Evolutionary conservation across 2,797 vertebrate genomes (phyloP), one percentile per base, ranked within the genome.

Genomic region (Gastrophryne carolinensis): DNA sequence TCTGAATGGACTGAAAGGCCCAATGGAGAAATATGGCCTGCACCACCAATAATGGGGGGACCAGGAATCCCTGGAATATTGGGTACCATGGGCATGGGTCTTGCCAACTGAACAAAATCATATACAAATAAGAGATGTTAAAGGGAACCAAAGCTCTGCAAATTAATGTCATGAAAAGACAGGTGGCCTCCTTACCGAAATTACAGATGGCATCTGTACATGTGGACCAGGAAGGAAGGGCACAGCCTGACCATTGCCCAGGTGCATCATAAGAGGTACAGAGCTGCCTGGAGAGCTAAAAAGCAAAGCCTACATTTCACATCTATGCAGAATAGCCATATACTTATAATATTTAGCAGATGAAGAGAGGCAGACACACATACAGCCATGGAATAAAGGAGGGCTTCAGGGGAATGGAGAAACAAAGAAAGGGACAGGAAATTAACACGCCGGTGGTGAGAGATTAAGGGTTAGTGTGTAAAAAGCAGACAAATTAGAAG

Each of bases 61-160:
- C 97, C 97, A 17, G 97, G 97, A 78, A 99, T 98, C 58, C 97
- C 97, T 34, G 97, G 97, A 91, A 99, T 94, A 92, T 98, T 97
- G 64, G 97, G 96, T 85, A 98, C 94, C 93, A 98, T 91, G 82
- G 94, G 89, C 86, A 98, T 81, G 3, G 97, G 95, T 85, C 97
- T 93, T 15, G 94, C 96, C 88, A 99, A 86, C 97, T 99, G 79
- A 58, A 19, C 2, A 10, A 56, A 54, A 27, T 7, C 54, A 63
- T 15, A 26, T n/a, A 57, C 13, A 65, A 32, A 27, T n/a, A 75
- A 50, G 44, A 60, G 80, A 57, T 32, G 68, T 73, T n/a, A 19
- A 24, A 15, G n/a, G 1, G 79, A 41, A 0, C 53, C 73, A 10
- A 24, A 2, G 30, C 10, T 12, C 24, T 19, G 10, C 12, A 3